Percentiles rank a stretch among this genome's conserved stretches.
phyloP scores from a whole-genome alignment of 2,888 invertebrate species.

The Spodoptera littoralis region DNA sequence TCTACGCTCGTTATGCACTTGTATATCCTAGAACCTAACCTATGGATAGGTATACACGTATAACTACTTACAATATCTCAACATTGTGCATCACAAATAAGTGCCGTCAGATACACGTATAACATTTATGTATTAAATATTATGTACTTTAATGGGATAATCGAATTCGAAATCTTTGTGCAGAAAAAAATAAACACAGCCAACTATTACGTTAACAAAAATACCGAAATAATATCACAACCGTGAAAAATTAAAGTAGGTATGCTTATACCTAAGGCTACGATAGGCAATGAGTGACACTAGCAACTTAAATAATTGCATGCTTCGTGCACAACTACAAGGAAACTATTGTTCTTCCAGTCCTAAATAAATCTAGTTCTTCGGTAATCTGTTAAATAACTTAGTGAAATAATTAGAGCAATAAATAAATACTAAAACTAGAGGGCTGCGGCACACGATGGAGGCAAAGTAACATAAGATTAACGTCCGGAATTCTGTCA shows the following conservation, averaged over 20 bases:
- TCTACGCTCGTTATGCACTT: constrained; percentile 27
- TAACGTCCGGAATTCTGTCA: constrained; percentile 17
- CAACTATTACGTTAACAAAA: constrained; percentile 3
- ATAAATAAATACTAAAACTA: constrained; percentile 49
- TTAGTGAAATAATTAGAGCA: constrained; percentile 7
- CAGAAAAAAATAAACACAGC: constrained; percentile 20
- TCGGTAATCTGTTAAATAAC: constrained; percentile 18
- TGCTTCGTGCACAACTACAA: constrained; percentile 22
- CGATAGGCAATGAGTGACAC: constrained; percentile 1
- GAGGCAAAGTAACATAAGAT: constrained; percentile 6
- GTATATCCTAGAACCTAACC: constrained; percentile 24
- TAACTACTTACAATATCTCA: constrained; percentile 41
- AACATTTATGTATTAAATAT: constrained; percentile 25
- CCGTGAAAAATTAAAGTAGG: constrained; percentile 21
- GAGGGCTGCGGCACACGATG: constrained; percentile 3
- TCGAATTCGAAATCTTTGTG: constrained; percentile 34
- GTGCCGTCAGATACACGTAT: constrained; percentile 57
- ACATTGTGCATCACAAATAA: constrained; percentile 68
- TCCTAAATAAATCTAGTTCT: constrained; percentile 24
- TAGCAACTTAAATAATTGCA: constrained; percentile 13
- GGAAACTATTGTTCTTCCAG: constrained; percentile 24
- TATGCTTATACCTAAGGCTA: not conserved
- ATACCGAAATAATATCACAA: constrained; percentile 42
- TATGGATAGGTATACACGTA: constrained; percentile 33
- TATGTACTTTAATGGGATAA: constrained; percentile 5